A percentile compares a stretch with the other conserved stretches of the same genome.
These are phyloP conservation scores for Gephyroberyx darwinii DNA, from an alignment of 2,797 vertebrate species.

Conservation along the genomic window DNA sequence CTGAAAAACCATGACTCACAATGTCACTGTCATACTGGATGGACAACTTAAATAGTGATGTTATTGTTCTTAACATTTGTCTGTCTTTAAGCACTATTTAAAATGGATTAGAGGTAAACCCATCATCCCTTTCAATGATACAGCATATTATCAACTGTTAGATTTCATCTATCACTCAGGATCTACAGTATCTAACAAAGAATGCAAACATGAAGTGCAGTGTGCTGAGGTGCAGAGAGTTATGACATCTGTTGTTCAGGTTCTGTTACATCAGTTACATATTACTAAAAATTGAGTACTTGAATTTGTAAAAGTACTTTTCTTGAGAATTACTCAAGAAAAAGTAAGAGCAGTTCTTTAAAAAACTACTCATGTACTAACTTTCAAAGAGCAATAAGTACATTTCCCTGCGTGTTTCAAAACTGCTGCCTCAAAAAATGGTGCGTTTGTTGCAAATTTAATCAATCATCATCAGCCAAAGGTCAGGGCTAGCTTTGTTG, in stretches of 20 bases:
- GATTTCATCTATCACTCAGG: neutral
- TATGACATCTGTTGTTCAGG: no score
- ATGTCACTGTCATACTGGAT: neutral
- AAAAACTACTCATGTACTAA: neutral
- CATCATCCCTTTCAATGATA: conserved; percentile 26
- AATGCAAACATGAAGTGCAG: conserved; percentile 35
- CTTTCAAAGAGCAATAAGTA: no score
- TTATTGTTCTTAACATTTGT: neutral
- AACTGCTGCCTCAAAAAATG: no score
- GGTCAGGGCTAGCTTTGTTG: no score
- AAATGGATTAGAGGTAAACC: conserved; percentile 3
- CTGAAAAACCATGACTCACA: neutral
- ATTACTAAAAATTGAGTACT: neutral
- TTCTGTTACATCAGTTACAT: neutral
- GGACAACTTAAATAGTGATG: neutral
- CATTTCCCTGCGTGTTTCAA: no score
- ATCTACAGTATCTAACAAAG: conserved; percentile 9
- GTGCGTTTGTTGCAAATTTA: no score
- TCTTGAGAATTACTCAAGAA: neutral
- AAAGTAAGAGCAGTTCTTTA: neutral
- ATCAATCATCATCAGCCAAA: no score
- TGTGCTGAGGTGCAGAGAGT: no score
- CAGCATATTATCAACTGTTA: neutral
- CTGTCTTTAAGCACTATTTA: neutral
- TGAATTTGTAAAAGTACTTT: no score